A percentile compares a stretch with the other conserved stretches of the same genome.
Evolutionary conservation across 1,140 invertebrate genomes (phyloP).

Genomic region (Drosophila parvula): DNA sequence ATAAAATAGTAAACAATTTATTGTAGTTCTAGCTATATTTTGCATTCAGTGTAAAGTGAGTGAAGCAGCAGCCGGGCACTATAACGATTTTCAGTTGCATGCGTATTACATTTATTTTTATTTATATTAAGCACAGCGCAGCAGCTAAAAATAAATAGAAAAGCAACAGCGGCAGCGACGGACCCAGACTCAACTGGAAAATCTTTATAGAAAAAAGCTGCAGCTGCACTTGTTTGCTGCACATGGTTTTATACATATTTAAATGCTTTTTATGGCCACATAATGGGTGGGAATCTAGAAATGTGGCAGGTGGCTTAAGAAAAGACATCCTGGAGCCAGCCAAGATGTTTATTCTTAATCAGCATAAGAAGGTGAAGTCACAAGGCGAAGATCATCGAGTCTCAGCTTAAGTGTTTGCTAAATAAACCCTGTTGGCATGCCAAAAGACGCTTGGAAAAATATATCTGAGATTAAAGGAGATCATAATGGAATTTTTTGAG

Average conservation of each 20-base stretch:
- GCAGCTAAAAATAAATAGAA: constrained; percentile 41
- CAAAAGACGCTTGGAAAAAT: background rate
- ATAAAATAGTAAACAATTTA: background rate
- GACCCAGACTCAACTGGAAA: constrained; percentile 16
- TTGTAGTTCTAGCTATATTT: background rate
- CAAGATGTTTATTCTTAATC: constrained; percentile 51
- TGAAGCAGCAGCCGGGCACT: constrained; percentile 9
- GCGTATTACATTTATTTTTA: constrained; percentile 53
- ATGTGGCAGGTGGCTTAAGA: constrained; percentile 9
- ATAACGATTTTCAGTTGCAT: constrained; percentile 46
- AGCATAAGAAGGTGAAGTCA: constrained; percentile 28
- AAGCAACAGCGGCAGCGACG: constrained; percentile 16
- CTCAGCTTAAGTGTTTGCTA: background rate
- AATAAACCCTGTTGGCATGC: constrained; percentile 11
- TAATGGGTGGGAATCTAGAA: background rate
- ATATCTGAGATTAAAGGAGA: background rate
- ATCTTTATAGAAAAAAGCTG: constrained; percentile 10
- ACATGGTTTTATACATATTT: background rate
- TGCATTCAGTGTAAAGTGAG: background rate
- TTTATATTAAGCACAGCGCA: constrained; percentile 47
- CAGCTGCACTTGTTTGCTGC: constrained; percentile 29
- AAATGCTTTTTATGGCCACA: constrained; percentile 16
- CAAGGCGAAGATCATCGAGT: constrained; percentile 15
- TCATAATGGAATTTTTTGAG: background rate
- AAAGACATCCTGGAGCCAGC: constrained; percentile 18